A percentile compares a stretch with the other conserved stretches of the same genome.
Evolutionary conservation across 2,113 vertebrate genomes (phyloP).

Genomic region (Platichthys stellatus): DNA sequence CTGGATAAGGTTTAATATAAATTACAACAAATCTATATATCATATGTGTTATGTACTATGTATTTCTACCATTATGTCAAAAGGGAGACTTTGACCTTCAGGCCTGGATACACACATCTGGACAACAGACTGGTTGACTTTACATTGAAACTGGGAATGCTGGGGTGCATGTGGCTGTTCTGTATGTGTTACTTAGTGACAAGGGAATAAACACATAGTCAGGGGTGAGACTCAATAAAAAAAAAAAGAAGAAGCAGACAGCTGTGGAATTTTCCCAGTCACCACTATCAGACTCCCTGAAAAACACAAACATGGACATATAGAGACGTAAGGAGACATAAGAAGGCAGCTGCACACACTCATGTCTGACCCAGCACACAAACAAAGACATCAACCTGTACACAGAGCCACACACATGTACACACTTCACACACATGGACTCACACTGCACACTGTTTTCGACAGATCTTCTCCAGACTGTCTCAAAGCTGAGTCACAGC

Average conservation of each 20-base stretch:
- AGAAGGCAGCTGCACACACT: not conserved
- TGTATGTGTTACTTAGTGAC: slow-evolving; percentile 41
- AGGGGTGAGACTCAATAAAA: slow-evolving; percentile 26
- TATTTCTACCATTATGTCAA: not conserved
- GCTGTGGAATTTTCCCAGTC: slow-evolving; percentile 31
- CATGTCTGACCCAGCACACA: not conserved
- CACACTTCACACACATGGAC: not conserved
- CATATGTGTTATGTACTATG: too few relatives aligned
- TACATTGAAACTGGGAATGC: slow-evolving; percentile 40
- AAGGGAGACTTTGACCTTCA: slow-evolving; percentile 29
- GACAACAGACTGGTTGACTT: slow-evolving; percentile 24
- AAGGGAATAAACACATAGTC: slow-evolving; percentile 25
- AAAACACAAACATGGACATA: not conserved
- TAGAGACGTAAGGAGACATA: not conserved
- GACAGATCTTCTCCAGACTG: slow-evolving; percentile 1
- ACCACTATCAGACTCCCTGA: slow-evolving; percentile 15
- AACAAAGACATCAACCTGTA: not conserved
- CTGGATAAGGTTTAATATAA: not conserved
- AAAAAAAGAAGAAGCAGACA: not conserved
- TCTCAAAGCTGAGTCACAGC: slow-evolving; percentile 28
- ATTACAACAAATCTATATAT: not conserved
- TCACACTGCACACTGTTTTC: not conserved
- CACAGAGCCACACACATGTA: not conserved
- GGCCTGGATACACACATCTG: slow-evolving; percentile 30
- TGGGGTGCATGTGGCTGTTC: slow-evolving; percentile 31